A percentile compares a stretch with the other conserved stretches of the same genome.
Conservation (phyloP, 2,888 invertebrate genomes). For the Eugnorisma glareosa region DNA sequence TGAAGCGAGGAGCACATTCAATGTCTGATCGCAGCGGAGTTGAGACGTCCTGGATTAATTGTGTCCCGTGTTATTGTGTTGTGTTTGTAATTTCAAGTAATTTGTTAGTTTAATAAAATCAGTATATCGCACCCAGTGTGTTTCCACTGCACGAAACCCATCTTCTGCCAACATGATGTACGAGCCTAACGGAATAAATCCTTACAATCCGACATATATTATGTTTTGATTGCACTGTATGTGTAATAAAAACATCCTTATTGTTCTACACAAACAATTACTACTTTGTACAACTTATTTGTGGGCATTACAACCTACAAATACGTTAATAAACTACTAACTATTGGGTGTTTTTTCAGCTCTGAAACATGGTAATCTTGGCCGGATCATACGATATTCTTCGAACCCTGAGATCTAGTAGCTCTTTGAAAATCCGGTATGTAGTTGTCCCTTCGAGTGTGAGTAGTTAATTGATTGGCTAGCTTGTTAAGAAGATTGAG, state of each 20-base stretch:
- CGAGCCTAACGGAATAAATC: no score
- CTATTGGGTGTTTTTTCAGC: background rate
- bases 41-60: no score
- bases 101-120: no score
- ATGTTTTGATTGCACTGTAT: background rate
- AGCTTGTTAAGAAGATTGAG: background rate
- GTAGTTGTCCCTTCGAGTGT: background rate
- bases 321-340: background rate
- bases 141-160: no score
- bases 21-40: no score
- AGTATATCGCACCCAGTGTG: no score
- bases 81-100: no score
- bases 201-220: no score
- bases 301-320: background rate
- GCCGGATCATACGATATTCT: slow-evolving; percentile 8
- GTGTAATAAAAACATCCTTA: background rate
- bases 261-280: background rate
- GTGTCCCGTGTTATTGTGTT: no score
- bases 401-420: slow-evolving; percentile 2
- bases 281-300: background rate
- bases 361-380: background rate
- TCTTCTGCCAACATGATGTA: no score
- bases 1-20: no score
- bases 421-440: background rate
- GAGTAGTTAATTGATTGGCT: slow-evolving; percentile 4